Percentiles rank a stretch among this genome's conserved stretches.
Evolutionary conservation across 1,140 invertebrate species (phyloP).

Genomic region (Cydia fagiglandana): DNA sequence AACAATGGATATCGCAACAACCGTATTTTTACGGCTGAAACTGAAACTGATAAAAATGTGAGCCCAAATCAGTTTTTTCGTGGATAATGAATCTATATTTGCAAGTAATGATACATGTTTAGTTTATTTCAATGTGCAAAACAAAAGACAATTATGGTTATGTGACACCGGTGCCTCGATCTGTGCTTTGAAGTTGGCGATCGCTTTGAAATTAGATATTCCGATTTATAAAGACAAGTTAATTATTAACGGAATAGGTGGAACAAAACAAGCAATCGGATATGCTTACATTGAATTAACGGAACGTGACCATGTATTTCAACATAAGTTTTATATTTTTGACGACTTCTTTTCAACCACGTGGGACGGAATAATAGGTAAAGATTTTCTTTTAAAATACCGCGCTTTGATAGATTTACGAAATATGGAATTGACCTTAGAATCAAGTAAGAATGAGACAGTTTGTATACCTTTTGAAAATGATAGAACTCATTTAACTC

Average conservation of each 20-base stretch:
- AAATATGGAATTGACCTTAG: too few species aligned
- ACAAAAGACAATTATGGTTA: neutral
- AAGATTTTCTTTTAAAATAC: too few species aligned
- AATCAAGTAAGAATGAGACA: too few species aligned
- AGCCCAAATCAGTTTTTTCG: neutral
- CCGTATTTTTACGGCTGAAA: too few species aligned
- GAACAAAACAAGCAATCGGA: constrained; percentile 1
- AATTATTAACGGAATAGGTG: constrained; percentile 2
- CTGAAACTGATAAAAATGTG: neutral
- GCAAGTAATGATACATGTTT: neutral
- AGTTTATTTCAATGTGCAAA: neutral
- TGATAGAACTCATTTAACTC: too few species aligned
- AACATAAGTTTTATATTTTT: constrained; percentile 6
- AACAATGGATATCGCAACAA: too few species aligned
- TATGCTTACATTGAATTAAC: neutral
- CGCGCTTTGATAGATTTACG: neutral
- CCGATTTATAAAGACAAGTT: neutral
- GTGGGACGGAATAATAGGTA: too few species aligned
- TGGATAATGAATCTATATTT: neutral
- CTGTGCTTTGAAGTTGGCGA: neutral
- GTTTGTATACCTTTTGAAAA: too few species aligned
- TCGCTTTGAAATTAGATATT: constrained; percentile 21
- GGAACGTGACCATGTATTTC: neutral
- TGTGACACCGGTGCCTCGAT: neutral
- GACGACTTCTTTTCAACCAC: neutral